Conservation (phyloP, 2,113 vertebrate species). For the Telmatochromis sp. region DNA sequence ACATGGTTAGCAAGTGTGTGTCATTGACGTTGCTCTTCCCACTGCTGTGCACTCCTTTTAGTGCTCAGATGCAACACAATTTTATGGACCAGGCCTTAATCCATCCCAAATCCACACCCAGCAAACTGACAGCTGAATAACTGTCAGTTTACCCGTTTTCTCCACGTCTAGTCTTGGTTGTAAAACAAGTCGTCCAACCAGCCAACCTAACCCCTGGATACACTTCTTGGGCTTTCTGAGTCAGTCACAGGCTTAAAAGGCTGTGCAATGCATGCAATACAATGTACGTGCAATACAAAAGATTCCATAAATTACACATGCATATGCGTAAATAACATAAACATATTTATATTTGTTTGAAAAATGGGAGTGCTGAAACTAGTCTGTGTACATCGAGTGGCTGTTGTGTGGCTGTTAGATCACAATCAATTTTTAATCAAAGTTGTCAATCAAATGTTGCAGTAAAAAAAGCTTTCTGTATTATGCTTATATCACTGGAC, state of each 20-base stretch:
- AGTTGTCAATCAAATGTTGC: not conserved
- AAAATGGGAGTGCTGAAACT: not conserved
- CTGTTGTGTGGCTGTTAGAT: not conserved
- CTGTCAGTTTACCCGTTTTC: not conserved
- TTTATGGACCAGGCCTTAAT: not conserved
- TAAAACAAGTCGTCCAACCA: not conserved
- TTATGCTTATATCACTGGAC: not conserved
- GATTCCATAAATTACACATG: not conserved
- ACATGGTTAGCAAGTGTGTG: conserved; percentile 2
- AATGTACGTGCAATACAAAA: not conserved
- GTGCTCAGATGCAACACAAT: not conserved
- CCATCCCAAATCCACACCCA: not conserved
- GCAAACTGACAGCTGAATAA: not conserved
- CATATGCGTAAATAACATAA: not conserved
- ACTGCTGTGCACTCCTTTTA: not conserved
- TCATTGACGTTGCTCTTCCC: conserved; percentile 1
- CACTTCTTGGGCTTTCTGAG: not conserved
- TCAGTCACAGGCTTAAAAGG: not conserved
- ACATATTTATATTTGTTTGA: not conserved
- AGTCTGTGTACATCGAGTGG: not conserved
- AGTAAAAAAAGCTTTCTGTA: not conserved
- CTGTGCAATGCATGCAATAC: not conserved
- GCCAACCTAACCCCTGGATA: not conserved
- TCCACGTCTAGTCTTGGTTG: not conserved
- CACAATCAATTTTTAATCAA: not conserved